Conservation (phyloP, 2,113 vertebrate species). For the Labrus mixtus region DNA sequence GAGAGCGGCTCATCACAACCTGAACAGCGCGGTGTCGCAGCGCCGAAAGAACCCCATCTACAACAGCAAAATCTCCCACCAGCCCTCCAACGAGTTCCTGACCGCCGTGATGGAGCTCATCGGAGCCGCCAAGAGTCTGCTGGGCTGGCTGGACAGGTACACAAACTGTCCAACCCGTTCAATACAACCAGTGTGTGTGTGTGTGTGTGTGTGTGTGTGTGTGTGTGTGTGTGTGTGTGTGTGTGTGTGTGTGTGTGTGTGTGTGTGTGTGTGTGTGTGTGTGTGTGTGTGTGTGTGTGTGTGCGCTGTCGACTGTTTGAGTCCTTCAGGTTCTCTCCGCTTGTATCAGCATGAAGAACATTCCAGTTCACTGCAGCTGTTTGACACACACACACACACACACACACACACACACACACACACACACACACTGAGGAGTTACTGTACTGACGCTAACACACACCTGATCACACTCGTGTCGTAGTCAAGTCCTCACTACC, state of each 20-base stretch:
- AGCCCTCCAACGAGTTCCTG: constrained; percentile 93
- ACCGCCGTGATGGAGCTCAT: constrained; percentile 96
- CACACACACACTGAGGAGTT: constrained; percentile 3
- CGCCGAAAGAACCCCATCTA: constrained; percentile 88
- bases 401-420: background rate
- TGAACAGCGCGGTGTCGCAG: constrained; percentile 88
- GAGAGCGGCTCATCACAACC: constrained; percentile 85
- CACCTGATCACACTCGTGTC: too few relatives aligned
- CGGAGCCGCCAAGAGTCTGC: constrained; percentile 91
- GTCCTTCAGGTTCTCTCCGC: constrained; percentile 10
- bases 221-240: too few relatives aligned
- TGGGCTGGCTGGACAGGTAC: constrained; percentile 94
- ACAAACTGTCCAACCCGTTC: too few relatives aligned
- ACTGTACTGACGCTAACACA: background rate
- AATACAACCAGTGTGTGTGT: too few relatives aligned
- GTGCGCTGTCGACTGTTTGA: background rate
- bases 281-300: background rate
- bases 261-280: background rate
- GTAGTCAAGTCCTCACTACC: too few relatives aligned
- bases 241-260: too few relatives aligned
- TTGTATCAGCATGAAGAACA: constrained; percentile 59
- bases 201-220: too few relatives aligned
- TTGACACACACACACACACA: background rate
- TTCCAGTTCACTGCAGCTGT: constrained; percentile 42
- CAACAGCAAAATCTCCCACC: constrained; percentile 85